Base-by-base conservation (phyloP, 2,797 vertebrate genomes). In the Luscinia luscinia region DNA sequence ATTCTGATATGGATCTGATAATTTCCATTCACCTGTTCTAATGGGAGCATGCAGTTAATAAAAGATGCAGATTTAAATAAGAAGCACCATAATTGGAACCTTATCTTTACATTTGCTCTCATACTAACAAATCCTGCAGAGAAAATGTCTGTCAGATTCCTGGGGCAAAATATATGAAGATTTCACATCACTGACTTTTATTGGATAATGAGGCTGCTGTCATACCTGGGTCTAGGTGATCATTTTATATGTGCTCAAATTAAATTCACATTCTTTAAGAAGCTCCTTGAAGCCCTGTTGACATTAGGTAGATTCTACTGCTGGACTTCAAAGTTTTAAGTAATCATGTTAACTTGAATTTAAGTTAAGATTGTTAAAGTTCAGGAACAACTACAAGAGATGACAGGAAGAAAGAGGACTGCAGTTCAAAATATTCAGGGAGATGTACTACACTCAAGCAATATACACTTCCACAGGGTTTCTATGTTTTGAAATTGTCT, bases 1-100 rank as follows among this genome's bases (percentile, higher is more conserved):
- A 46, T 26, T 59, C 11, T 38, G 54, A 86, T 90, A 78, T 6
- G 11, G 41, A 76, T 61, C 67, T 59, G 15, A 43, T 79, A 9
- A 79, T n/a, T 92, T 93, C 72, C 24, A 80, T 43, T 95, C 74
- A 90, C 81, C 49, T 70, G 15, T 58, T 79, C 70, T 55, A 94
- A 85, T 11, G 27, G 49, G 38, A 87, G 46, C 20, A 74, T 12
- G 27, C 67, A 57, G 49, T 70, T 87, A 90, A 80, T 83, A 90
- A 85, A 92, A 87, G 21, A 94, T 55, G 40, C 19, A 3, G 1
- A 85, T 92, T 81, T 93, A 66, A 94, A 45, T 54, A 43, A 87
- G 11, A 83, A 90, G 9, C 27, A 75, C 30, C 27, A 21, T 62
- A 95, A 89, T 3, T 77, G 66, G 51, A 90, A 90, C 36, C 26